Evolutionary conservation across 2,113 vertebrate species (phyloP).

Genomic region (Calidris pygmaea): DNA sequence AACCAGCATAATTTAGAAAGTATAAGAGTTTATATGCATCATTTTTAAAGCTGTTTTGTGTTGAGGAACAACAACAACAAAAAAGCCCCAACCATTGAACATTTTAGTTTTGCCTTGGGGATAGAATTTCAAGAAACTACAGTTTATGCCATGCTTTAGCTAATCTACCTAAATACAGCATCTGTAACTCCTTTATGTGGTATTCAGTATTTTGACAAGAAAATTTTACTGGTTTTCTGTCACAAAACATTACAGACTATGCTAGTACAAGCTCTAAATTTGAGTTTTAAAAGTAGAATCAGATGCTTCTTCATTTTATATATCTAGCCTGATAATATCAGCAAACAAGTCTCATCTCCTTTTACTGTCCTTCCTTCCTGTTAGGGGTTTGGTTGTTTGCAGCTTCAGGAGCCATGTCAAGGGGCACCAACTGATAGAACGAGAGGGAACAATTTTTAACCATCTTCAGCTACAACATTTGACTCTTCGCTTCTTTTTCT

Average conservation of each 20-base stretch:
- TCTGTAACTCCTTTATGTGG: constrained; percentile 62
- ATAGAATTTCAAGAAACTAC: constrained; percentile 23
- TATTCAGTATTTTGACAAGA: constrained; percentile 48
- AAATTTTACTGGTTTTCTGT: constrained; percentile 54
- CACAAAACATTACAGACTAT: constrained; percentile 37
- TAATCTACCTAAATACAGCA: constrained; percentile 50
- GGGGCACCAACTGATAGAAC: not conserved
- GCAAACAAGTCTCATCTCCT: not conserved
- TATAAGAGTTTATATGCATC: constrained; percentile 23
- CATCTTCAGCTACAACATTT: not conserved
- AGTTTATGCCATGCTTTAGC: constrained; percentile 38
- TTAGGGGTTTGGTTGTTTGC: not conserved
- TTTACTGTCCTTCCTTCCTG: not conserved
- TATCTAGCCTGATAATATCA: not conserved
- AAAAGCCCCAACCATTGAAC: not conserved
- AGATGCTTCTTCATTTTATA: not conserved
- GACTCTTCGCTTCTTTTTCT: not conserved
- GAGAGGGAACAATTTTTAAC: not conserved
- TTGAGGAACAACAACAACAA: not conserved
- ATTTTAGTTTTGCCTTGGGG: constrained; percentile 53
- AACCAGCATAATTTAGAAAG: constrained; percentile 26
- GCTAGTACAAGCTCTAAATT: not conserved
- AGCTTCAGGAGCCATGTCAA: not conserved
- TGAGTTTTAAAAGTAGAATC: not conserved
- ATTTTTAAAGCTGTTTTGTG: constrained; percentile 33